Conservation (phyloP, 1,140 invertebrate species). For the Drosophila watanabei region DNA sequence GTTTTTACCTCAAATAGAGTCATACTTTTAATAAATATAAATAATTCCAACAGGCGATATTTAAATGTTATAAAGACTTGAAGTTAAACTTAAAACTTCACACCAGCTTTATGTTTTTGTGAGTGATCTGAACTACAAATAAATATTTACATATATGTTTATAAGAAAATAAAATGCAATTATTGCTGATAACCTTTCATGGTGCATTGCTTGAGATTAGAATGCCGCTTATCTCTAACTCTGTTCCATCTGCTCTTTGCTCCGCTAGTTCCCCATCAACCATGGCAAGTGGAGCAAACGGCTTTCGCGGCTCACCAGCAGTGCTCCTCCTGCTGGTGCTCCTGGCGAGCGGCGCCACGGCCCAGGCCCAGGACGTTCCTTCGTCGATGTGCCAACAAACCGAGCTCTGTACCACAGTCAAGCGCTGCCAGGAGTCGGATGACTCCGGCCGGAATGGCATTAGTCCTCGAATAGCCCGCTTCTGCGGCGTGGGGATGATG, state of each 20-base stretch:
- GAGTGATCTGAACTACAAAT: neutral
- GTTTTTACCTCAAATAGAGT: neutral
- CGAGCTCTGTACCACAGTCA: constrained; percentile 54
- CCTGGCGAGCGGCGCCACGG: neutral
- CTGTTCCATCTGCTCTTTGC: neutral
- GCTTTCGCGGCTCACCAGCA: neutral
- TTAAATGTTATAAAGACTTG: neutral
- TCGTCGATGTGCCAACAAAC: constrained; percentile 18
- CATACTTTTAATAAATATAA: neutral
- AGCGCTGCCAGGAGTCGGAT: constrained; percentile 52
- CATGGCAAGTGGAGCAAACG: neutral
- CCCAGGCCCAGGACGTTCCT: constrained; percentile 32
- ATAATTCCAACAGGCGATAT: neutral
- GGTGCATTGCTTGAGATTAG: constrained; percentile 23
- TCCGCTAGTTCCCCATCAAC: neutral
- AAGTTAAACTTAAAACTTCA: neutral
- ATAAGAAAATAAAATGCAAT: neutral
- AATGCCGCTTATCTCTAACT: constrained; percentile 19
- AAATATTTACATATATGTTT: neutral
- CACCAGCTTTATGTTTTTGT: neutral
- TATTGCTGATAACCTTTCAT: constrained; percentile 25
- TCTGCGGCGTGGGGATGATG: constrained; percentile 34
- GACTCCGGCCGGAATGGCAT: constrained; percentile 55
- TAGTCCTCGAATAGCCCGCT: constrained; percentile 37
- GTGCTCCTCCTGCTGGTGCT: constrained; percentile 22